These are phyloP conservation scores for Daktulosphaira vitifoliae DNA, from an alignment of 1,140 invertebrate species.

Conservation along the genomic window DNA sequence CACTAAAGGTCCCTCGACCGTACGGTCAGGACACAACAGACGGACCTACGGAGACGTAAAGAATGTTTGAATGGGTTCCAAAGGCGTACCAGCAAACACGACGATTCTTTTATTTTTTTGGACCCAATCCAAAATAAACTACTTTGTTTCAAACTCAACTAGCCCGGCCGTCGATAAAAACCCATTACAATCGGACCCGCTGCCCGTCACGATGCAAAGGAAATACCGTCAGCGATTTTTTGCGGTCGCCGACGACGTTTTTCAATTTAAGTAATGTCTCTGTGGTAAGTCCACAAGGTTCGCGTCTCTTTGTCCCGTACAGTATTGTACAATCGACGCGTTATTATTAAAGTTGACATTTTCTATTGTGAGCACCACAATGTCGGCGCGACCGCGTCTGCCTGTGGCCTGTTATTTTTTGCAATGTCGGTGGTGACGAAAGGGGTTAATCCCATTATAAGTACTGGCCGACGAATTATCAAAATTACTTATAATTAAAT, in stretches of 20 bases:
- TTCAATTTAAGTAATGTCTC: slow-evolving; percentile 21
- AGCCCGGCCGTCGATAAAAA: background rate
- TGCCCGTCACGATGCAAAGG: too few relatives aligned
- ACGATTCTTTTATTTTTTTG: background rate
- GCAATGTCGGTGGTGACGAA: background rate
- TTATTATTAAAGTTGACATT: slow-evolving; percentile 27
- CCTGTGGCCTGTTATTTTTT: background rate
- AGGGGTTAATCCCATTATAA: slow-evolving; percentile 22
- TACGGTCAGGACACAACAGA: background rate
- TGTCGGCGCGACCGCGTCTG: too few relatives aligned
- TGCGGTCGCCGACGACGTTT: slow-evolving; percentile 3
- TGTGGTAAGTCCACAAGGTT: background rate
- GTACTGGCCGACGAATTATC: background rate
- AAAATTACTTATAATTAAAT: slow-evolving; percentile 26
- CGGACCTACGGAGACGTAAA: background rate
- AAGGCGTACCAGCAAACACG: slow-evolving; percentile 1
- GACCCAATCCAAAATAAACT: slow-evolving; percentile 26
- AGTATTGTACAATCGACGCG: slow-evolving; percentile 7
- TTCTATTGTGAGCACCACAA: slow-evolving; percentile 8
- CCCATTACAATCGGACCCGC: background rate
- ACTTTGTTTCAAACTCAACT: slow-evolving; percentile 23
- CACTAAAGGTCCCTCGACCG: background rate
- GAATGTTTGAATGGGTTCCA: slow-evolving; percentile 28
- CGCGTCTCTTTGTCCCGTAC: too few relatives aligned
- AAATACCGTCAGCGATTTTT: slow-evolving; percentile 22